Base-by-base conservation (phyloP, 1,140 invertebrate species). In the Panagrolaimus sp. region DNA sequence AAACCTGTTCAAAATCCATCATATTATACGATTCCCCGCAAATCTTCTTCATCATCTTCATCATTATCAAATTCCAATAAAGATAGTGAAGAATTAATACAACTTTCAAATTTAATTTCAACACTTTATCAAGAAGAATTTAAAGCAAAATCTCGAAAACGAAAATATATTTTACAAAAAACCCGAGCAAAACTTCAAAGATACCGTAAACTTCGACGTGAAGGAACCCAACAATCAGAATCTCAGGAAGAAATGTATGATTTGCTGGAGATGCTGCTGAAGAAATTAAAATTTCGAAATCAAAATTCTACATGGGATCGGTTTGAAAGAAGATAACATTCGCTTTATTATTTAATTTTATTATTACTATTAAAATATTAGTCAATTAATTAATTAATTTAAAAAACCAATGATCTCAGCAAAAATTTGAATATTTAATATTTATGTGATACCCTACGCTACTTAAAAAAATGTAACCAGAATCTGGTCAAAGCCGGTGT, bases 391-490 rank as follows among this genome's bases (percentile, higher is more conserved):
- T 38, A 38, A 38, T 38, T 38, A 38, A 38, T n/a, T n/a, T n/a
- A 38, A 38, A 2, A 38, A 2, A 38, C 32, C 2, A 38, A 38
- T 38, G 32, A 38, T 38, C 32, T 38, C 32, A 38, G 32, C 32
- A 38, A 4, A 38, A 38, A 4, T 38, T 38, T 38, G n/a, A n/a
- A n/a, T 38, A 38, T 38, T 38, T 38, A 38, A 38, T 4, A 38
- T n/a, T n/a, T 7, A 38, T 38, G 32, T 38, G 7, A 38, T 38
- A 38, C 32, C n/a, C 32, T 38, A 38, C 7, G 32, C 32, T 38
- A n/a, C n/a, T n/a, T n/a, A n/a, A n/a, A 2, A 38, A 38, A 38
- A 38, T 38, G 32, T 58, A 58, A 58, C 52, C 52, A 58, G 52
- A 58, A 58, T 58, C 52, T 58, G 52, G 52, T 58, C 52, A 26